Percentiles rank a stretch among this genome's conserved stretches.
phyloP scores from a whole-genome alignment of 92 coral and sea anemone species.

The Parazoanthus atlanticus region DNA sequence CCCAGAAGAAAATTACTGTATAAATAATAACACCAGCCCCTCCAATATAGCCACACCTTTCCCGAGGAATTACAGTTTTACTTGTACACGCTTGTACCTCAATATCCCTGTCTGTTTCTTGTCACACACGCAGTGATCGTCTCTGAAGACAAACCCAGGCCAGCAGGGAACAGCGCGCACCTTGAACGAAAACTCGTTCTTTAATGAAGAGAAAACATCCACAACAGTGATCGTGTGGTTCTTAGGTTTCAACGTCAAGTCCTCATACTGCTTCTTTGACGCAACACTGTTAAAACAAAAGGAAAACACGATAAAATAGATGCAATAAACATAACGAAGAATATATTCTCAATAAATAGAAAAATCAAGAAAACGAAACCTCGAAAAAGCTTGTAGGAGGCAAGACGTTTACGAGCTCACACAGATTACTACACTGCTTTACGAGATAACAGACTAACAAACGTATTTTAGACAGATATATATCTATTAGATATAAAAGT shows the following conservation, averaged over 20 bases:
- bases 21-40: no score
- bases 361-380: neutral
- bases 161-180: slow-evolving; percentile 72
- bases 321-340: neutral
- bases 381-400: no score
- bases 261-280: slow-evolving; percentile 36
- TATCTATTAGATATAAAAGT: no score
- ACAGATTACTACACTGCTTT: no score
- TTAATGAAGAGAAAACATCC: slow-evolving; percentile 67
- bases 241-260: slow-evolving; percentile 20
- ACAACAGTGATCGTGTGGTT: slow-evolving; percentile 59
- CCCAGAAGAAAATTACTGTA: no score
- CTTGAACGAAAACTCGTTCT: slow-evolving; percentile 61
- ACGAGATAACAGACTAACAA: no score
- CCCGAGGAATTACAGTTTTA: neutral
- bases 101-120: slow-evolving; percentile 43
- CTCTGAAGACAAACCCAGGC: slow-evolving; percentile 78
- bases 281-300: neutral
- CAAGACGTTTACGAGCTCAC: no score
- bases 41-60: no score
- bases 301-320: neutral
- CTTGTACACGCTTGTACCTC: slow-evolving; percentile 20
- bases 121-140: slow-evolving; percentile 72
- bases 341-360: neutral
- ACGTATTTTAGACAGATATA: no score